Evolutionary conservation across 2,113 vertebrate species (phyloP).

Genomic region (Leucopternis melanops): DNA sequence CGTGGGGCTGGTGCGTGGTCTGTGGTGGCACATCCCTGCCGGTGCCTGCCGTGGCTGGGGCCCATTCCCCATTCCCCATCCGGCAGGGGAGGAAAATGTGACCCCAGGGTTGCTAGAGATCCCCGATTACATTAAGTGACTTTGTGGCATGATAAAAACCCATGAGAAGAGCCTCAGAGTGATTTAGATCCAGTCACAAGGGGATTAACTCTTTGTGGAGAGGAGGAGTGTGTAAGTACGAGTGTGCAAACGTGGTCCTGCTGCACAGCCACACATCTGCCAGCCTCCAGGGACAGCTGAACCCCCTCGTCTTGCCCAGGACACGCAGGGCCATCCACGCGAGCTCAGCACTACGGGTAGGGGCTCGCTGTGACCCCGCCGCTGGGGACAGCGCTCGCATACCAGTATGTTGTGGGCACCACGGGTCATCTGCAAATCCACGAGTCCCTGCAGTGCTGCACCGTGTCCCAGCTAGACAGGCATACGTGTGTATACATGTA

Average conservation of each 20-base stretch:
- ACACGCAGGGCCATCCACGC: fast-evolving
- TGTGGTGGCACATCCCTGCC: neutral
- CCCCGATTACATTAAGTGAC: neutral
- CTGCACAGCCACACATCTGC: neutral
- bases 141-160: neutral
- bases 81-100: neutral
- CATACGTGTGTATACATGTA: fast-evolving
- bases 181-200: neutral
- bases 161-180: neutral
- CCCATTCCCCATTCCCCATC: neutral
- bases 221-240: neutral
- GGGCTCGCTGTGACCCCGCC: fast-evolving
- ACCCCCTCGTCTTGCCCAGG: neutral
- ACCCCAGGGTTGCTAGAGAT: neutral
- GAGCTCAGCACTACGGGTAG: fast-evolving
- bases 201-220: neutral
- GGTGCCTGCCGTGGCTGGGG: neutral
- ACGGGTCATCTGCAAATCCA: neutral
- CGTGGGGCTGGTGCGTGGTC: neutral
- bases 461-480: neutral
- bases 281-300: neutral
- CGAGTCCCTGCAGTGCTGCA: neutral
- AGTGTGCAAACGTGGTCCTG: neutral
- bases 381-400: neutral
- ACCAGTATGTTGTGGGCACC: neutral